Conservation (phyloP, 2,113 vertebrate genomes). For the Scolopax mira region DNA sequence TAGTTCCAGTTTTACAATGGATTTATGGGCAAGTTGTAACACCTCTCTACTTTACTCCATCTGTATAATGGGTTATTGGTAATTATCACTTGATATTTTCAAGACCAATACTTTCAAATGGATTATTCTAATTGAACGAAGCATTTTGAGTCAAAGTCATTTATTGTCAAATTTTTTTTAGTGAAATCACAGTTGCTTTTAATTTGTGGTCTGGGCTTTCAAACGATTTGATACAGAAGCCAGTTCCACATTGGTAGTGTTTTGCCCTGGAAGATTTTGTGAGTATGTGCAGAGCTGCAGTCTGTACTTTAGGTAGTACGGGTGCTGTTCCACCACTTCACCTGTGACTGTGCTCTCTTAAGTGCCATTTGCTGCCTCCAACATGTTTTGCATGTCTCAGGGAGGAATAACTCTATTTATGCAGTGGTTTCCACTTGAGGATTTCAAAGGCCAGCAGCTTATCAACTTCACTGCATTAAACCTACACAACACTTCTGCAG, state of each 20-base stretch:
- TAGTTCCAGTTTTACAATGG: background rate
- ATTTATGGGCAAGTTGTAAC: background rate
- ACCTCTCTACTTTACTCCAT: background rate
- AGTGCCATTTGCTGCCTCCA: background rate
- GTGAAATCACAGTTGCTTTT: background rate
- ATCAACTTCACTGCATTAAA: background rate
- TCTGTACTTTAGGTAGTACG: background rate
- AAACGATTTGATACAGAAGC: background rate
- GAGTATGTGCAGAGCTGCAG: background rate
- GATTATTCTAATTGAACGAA: background rate
- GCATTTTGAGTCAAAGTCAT: background rate
- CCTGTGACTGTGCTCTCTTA: background rate
- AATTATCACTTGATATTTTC: background rate
- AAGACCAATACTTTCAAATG: background rate
- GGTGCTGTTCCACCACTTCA: background rate
- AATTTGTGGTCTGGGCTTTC: background rate
- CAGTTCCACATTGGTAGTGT: background rate
- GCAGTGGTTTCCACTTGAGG: background rate
- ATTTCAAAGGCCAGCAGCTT: conserved; percentile 19
- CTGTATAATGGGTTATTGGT: background rate
- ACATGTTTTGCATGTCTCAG: background rate
- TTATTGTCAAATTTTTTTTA: background rate
- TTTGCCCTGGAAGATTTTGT: background rate
- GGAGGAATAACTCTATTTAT: background rate
- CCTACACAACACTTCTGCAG: background rate